phyloP scores from a whole-genome alignment of 2,113 vertebrate species.

The Lophura nycthemera region DNA sequence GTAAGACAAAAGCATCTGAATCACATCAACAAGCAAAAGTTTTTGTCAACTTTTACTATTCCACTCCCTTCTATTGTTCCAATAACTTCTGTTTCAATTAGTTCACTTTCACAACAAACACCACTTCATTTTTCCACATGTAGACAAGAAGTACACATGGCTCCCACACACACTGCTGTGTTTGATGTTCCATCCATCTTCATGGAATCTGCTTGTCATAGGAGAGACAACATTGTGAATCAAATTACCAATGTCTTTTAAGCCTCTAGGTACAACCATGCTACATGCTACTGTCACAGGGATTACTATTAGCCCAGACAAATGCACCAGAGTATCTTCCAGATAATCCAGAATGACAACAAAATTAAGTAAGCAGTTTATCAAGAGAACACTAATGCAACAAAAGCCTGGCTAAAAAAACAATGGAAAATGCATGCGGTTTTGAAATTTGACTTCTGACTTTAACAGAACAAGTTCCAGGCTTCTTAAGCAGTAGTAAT shows the following conservation, averaged over 20 bases:
- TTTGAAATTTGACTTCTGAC: neutral
- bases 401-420: neutral
- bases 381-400: neutral
- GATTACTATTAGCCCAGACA: neutral
- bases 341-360: neutral
- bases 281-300: neutral
- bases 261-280: neutral
- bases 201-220: neutral
- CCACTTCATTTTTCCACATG: fast-evolving
- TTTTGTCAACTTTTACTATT: neutral
- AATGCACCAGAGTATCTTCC: neutral
- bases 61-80: neutral
- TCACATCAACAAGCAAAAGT: neutral
- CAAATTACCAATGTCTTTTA: fast-evolving
- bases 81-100: neutral
- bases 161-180: neutral
- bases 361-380: neutral
- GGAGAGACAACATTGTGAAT: fast-evolving
- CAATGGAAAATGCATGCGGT: neutral
- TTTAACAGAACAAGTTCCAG: neutral
- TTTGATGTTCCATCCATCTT: neutral
- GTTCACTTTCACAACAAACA: neutral
- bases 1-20: neutral
- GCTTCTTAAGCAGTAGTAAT: neutral
- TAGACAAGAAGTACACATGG: fast-evolving